Percentiles rank a stretch among this genome's conserved stretches.
phyloP scores from a whole-genome alignment of 2,113 vertebrate species.

The Siniperca chuatsi region DNA sequence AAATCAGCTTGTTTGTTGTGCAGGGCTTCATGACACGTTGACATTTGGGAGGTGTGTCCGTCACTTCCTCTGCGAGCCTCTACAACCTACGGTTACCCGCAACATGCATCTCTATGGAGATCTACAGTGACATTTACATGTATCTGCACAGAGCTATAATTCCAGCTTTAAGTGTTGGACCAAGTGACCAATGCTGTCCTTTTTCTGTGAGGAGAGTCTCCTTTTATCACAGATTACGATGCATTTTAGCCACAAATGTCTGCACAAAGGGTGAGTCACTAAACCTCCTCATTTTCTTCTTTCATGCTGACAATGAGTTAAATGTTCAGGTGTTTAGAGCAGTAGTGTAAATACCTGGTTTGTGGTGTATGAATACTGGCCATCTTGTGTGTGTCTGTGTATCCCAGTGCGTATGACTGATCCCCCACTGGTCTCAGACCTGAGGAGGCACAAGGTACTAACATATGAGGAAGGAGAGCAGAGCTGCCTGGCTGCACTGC shows the following conservation, averaged over 20 bases:
- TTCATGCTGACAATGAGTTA: background rate
- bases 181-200: background rate
- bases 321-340: background rate
- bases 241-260: background rate
- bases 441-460: slow-evolving; percentile 67
- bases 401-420: slow-evolving; percentile 64
- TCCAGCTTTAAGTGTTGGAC: background rate
- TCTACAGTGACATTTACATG: background rate
- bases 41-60: too few relatives aligned
- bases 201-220: too few relatives aligned
- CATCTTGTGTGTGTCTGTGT: slow-evolving; percentile 70
- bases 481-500: background rate
- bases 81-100: background rate
- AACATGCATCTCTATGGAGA: background rate
- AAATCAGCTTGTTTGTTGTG: background rate
- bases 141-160: background rate
- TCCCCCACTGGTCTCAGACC: slow-evolving; percentile 69
- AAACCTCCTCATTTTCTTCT: background rate
- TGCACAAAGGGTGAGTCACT: background rate
- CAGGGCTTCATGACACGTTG: background rate
- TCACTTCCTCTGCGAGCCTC: too few relatives aligned
- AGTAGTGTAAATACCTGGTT: slow-evolving; percentile 55
- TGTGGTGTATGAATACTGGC: slow-evolving; percentile 49
- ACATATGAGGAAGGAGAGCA: slow-evolving; percentile 31
- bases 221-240: background rate